Conservation (phyloP, 1,140 invertebrate species). For the Microvelia longipes region DNA sequence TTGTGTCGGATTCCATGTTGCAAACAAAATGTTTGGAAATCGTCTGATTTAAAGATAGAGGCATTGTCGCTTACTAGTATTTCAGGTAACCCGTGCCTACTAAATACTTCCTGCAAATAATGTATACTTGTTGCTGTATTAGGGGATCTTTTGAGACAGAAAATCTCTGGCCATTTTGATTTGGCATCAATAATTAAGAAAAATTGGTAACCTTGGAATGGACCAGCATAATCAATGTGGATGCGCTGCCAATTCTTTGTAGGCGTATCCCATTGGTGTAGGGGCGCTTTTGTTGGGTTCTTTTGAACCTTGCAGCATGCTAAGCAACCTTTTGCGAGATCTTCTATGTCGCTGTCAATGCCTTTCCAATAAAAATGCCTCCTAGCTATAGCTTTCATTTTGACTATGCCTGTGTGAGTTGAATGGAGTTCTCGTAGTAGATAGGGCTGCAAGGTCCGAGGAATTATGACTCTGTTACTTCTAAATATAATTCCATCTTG, state of each 20-base stretch:
- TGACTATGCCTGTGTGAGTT: conserved; percentile 20
- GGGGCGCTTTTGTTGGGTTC: conserved; percentile 17
- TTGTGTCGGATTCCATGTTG: conserved; percentile 21
- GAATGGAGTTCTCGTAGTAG: conserved; percentile 15
- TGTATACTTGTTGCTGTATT: conserved; percentile 7
- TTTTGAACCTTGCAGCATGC: conserved; percentile 16
- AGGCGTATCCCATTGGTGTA: conserved; percentile 24
- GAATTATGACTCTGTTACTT: conserved; percentile 9
- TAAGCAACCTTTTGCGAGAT: conserved; percentile 18
- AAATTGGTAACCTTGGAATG: conserved; percentile 25
- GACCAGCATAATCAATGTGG: conserved; percentile 27
- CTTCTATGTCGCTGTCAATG: conserved; percentile 24
- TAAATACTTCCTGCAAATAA: conserved; percentile 7
- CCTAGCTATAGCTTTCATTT: conserved; percentile 24
- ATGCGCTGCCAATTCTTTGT: conserved; percentile 22
- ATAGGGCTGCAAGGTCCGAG: conserved; percentile 1
- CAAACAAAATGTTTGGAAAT: conserved; percentile 9
- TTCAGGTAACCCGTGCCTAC: not conserved
- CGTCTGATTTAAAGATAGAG: conserved; percentile 6
- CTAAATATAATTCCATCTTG: conserved; percentile 11
- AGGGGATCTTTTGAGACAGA: not conserved
- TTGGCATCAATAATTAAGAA: conserved; percentile 31
- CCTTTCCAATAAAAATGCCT: conserved; percentile 20
- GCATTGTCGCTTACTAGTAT: conserved; percentile 13
- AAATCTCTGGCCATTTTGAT: conserved; percentile 20